Evolutionary conservation across 2,888 invertebrate species (phyloP).

Genomic region (Trichogramma dendrolimi): DNA sequence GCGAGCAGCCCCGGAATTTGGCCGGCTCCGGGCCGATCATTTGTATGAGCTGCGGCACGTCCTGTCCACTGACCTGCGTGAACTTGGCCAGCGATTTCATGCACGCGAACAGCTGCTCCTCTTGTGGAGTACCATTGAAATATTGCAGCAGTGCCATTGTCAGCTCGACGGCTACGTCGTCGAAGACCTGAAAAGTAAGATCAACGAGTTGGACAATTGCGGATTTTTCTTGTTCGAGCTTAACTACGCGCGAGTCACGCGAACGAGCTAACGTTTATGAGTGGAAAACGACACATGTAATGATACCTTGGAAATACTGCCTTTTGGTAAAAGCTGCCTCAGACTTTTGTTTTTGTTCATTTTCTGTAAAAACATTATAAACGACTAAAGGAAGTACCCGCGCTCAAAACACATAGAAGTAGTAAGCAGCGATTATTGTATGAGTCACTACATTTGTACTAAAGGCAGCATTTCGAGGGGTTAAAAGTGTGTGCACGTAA

Average conservation of each 20-base stretch:
- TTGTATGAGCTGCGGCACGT: conserved; percentile 84
- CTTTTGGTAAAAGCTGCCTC: conserved; percentile 62
- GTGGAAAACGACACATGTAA: conserved; percentile 24
- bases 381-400: conserved; percentile 48
- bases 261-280: neutral
- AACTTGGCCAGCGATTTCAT: conserved; percentile 73
- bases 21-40: conserved; percentile 86
- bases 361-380: conserved; percentile 61
- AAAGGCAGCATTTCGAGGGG: conserved; percentile 38
- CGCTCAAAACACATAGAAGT: conserved; percentile 15
- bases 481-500: conserved; percentile 18
- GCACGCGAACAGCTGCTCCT: conserved; percentile 76
- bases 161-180: conserved; percentile 87
- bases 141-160: conserved; percentile 88
- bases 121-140: conserved; percentile 73
- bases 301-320: conserved; percentile 63
- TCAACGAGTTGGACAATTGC: conserved; percentile 2
- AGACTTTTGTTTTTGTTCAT: conserved; percentile 63
- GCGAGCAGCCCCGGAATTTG: conserved; percentile 75
- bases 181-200: conserved; percentile 69
- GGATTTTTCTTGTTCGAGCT: neutral
- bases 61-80: conserved; percentile 70
- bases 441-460: conserved; percentile 1
- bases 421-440: neutral
- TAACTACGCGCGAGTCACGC: neutral